These are phyloP conservation scores for Cyphomyrmex costatus DNA, from an alignment of 1,140 invertebrate species.

Conservation along the genomic window DNA sequence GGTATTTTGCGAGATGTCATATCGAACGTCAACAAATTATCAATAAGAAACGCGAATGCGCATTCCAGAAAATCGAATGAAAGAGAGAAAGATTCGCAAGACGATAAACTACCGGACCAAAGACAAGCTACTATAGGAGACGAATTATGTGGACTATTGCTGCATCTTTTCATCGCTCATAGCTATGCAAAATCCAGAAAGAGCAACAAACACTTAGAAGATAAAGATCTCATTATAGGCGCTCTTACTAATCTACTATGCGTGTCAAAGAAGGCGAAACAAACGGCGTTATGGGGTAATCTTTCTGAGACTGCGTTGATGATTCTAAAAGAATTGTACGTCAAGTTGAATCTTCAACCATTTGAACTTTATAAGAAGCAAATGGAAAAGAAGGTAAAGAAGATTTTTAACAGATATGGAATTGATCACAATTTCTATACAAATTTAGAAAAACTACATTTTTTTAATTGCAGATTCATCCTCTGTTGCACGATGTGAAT, in stretches of 20 bases:
- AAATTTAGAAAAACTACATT: background rate
- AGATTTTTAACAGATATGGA: background rate
- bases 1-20: slow-evolving; percentile 67
- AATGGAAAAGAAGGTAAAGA: slow-evolving; percentile 80
- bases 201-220: slow-evolving; percentile 76
- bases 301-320: slow-evolving; percentile 82
- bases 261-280: slow-evolving; percentile 85
- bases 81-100: slow-evolving; percentile 14
- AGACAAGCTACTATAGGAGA: slow-evolving; percentile 77
- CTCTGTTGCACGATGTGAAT: slow-evolving; percentile 85
- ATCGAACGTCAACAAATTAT: slow-evolving; percentile 75
- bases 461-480: slow-evolving; percentile 81
- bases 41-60: slow-evolving; percentile 67
- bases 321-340: slow-evolving; percentile 85
- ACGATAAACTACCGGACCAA: slow-evolving; percentile 37
- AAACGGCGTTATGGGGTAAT: slow-evolving; percentile 81
- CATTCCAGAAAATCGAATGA: slow-evolving; percentile 57
- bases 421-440: background rate
- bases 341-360: slow-evolving; percentile 86
- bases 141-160: slow-evolving; percentile 85
- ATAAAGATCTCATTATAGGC: slow-evolving; percentile 83
- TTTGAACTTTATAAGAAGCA: slow-evolving; percentile 83
- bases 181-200: slow-evolving; percentile 81
- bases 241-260: slow-evolving; percentile 86
- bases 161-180: slow-evolving; percentile 85